Conservation (phyloP, 1,140 invertebrate genomes). For the Chrysomallon squamiferum region DNA sequence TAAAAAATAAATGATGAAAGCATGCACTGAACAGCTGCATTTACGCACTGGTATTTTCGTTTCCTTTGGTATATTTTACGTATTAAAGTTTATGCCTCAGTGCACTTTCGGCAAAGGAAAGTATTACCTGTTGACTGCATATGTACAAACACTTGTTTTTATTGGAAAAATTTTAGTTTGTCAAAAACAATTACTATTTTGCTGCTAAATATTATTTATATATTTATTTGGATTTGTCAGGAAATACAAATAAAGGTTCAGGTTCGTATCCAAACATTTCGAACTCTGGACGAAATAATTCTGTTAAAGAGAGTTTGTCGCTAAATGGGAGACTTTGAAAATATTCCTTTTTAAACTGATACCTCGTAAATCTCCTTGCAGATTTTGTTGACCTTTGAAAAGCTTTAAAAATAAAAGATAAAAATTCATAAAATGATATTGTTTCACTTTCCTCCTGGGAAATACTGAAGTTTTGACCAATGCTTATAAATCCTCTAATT, state of each 20-base stretch:
- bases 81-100: too few species aligned
- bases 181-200: background rate
- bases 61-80: too few species aligned
- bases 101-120: too few species aligned
- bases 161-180: background rate
- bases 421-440: background rate
- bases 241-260: background rate
- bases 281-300: conserved; percentile 9
- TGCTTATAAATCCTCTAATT: background rate
- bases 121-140: too few species aligned
- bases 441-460: background rate
- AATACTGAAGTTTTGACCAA: background rate
- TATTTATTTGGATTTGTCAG: too few species aligned
- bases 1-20: too few species aligned
- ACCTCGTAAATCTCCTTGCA: background rate
- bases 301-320: background rate
- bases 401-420: too few species aligned
- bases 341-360: background rate
- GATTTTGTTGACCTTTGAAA: background rate
- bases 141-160: too few species aligned
- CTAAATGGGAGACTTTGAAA: background rate
- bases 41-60: too few species aligned
- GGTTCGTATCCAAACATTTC: conserved; percentile 12
- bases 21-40: too few species aligned
- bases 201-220: background rate